Conservation (phyloP, 2,113 vertebrate genomes). For the Ciconia boyciana region DNA sequence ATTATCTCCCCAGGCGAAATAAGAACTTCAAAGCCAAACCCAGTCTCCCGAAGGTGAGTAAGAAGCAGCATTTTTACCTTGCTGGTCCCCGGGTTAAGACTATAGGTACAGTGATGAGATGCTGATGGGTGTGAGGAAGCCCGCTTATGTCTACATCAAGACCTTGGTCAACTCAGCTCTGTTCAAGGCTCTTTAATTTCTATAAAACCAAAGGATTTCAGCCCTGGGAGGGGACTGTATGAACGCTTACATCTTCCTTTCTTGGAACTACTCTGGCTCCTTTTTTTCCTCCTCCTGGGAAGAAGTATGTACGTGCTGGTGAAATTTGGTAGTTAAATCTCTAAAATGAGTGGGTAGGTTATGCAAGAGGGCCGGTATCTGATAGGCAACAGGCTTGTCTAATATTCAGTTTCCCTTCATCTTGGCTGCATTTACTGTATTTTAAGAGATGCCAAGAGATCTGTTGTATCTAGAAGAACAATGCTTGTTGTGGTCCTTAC, state of each 20-base stretch:
- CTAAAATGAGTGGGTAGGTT: neutral
- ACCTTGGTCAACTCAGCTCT: neutral
- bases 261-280: neutral
- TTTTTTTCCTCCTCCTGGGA: neutral
- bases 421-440: neutral
- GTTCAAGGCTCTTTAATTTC: neutral
- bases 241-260: neutral
- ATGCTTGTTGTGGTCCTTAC: neutral
- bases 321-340: neutral
- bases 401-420: neutral
- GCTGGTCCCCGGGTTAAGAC: neutral
- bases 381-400: neutral
- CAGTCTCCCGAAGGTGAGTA: slow-evolving; percentile 90
- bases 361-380: neutral
- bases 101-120: neutral
- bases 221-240: neutral
- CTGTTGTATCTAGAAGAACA: neutral
- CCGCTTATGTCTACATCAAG: neutral
- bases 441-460: neutral
- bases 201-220: neutral
- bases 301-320: accelerated
- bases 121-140: neutral
- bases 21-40: slow-evolving; percentile 92
- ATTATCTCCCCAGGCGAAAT: slow-evolving; percentile 84
- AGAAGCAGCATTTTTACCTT: neutral